Evolutionary conservation across 2,797 vertebrate species (phyloP).

Genomic region (Gallinago solitaria): DNA sequence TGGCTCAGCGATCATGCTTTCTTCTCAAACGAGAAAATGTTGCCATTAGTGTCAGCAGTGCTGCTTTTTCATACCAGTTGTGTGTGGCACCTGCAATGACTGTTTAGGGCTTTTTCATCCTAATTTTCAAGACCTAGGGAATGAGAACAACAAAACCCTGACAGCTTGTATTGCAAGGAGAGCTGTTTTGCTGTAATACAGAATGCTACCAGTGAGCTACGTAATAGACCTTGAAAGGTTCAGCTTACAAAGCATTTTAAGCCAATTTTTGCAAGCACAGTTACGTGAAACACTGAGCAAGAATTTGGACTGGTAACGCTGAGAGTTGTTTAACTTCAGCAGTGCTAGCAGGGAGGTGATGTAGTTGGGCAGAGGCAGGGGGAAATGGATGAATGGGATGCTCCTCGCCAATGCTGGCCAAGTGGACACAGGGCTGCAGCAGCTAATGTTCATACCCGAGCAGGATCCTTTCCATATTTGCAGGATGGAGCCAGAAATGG

Average conservation of each 20-base stretch:
- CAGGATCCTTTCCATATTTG: neutral
- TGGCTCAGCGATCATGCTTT: neutral
- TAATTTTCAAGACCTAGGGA: neutral
- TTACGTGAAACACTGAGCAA: neutral
- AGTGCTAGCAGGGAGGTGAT: neutral
- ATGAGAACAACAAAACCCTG: neutral
- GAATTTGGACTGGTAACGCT: neutral
- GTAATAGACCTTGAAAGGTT: neutral
- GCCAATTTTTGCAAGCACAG: neutral
- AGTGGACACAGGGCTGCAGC: neutral
- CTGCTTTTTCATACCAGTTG: neutral
- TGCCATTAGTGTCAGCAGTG: neutral
- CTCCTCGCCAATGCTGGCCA: neutral
- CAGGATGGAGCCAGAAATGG: neutral
- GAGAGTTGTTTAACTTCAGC: neutral
- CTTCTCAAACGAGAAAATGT: neutral
- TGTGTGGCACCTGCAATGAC: neutral
- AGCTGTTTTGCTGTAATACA: neutral
- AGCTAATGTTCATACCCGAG: neutral
- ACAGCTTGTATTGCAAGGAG: neutral
- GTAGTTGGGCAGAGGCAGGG: neutral
- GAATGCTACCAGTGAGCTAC: neutral
- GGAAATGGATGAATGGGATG: neutral
- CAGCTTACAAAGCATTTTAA: slow-evolving; percentile 27
- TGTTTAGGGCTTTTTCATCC: neutral